These are phyloP conservation scores for Eristalis pertinax DNA, from an alignment of 2,888 invertebrate genomes.

Conservation along the genomic window DNA sequence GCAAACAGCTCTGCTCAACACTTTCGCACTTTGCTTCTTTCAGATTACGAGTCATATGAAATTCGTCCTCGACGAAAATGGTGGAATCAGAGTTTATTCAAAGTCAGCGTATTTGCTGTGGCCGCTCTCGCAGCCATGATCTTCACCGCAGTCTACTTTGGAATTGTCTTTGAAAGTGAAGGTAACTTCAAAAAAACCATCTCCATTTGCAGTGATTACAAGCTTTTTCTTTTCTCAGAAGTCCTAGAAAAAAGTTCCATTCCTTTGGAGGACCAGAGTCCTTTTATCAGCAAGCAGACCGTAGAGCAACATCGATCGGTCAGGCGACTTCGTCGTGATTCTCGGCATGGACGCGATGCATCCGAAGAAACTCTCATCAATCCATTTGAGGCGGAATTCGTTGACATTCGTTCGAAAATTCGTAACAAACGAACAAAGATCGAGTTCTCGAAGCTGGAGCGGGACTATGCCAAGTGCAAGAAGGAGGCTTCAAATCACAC, in stretches of 20 bases:
- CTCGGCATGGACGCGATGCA: conserved; percentile 2
- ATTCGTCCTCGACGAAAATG: neutral
- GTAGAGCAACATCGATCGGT: neutral
- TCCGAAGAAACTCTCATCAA: conserved; percentile 2
- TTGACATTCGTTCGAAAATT: conserved; percentile 75
- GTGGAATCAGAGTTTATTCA: neutral
- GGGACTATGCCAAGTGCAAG: conserved; percentile 77
- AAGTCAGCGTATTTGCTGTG: neutral
- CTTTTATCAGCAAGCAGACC: neutral
- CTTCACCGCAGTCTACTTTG: conserved; percentile 35
- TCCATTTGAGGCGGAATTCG: conserved; percentile 73
- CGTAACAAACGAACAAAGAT: conserved; percentile 76
- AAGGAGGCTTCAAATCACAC: conserved; percentile 74
- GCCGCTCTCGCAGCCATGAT: conserved; percentile 2
- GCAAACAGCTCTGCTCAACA: too few species aligned
- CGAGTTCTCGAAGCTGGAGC: conserved; percentile 76
- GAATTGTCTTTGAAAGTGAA: conserved; percentile 34
- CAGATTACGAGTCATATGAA: neutral
- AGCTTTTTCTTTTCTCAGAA: conserved; percentile 3
- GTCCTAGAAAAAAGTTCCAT: conserved; percentile 3
- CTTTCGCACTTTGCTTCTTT: neutral
- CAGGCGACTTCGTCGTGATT: neutral
- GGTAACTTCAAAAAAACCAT: neutral
- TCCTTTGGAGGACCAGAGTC: neutral
- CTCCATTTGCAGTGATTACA: neutral